Evolutionary conservation across 2,113 vertebrate genomes (phyloP).

Genomic region (Entomyzon cyanotis): DNA sequence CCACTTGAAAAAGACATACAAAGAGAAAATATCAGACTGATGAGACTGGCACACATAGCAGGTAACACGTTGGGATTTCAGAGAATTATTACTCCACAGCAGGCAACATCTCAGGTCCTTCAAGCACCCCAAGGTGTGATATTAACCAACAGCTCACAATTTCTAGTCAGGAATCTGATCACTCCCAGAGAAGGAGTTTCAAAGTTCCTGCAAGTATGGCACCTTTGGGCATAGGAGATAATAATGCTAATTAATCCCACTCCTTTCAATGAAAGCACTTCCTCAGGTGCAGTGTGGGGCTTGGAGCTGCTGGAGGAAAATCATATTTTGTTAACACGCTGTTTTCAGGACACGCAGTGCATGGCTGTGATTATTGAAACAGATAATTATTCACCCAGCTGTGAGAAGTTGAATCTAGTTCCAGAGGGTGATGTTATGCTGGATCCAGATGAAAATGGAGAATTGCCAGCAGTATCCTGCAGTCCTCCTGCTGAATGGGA

Average conservation of each 20-base stretch:
- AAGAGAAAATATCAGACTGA: neutral
- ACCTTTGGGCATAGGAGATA: neutral
- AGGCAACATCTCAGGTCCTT: neutral
- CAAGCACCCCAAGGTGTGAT: neutral
- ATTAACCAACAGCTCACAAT: neutral
- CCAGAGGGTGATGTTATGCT: conserved; percentile 94
- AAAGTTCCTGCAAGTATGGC: neutral
- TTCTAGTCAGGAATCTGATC: neutral
- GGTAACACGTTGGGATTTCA: neutral
- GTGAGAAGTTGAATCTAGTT: conserved; percentile 93
- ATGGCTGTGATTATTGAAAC: neutral
- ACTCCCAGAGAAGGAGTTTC: neutral
- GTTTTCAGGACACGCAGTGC: neutral
- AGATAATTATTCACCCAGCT: conserved; percentile 83
- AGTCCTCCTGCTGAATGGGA: conserved; percentile 93
- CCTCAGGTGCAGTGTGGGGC: neutral
- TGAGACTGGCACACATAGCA: neutral
- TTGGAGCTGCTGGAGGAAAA: neutral
- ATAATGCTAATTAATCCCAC: neutral
- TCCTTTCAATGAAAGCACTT: neutral
- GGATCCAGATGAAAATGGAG: conserved; percentile 93
- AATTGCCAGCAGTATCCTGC: conserved; percentile 89
- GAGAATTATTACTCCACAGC: neutral
- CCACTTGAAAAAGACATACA: neutral
- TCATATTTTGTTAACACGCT: accelerated